phyloP scores from a whole-genome alignment of 2,888 invertebrate genomes.

The Taenaris catops region DNA sequence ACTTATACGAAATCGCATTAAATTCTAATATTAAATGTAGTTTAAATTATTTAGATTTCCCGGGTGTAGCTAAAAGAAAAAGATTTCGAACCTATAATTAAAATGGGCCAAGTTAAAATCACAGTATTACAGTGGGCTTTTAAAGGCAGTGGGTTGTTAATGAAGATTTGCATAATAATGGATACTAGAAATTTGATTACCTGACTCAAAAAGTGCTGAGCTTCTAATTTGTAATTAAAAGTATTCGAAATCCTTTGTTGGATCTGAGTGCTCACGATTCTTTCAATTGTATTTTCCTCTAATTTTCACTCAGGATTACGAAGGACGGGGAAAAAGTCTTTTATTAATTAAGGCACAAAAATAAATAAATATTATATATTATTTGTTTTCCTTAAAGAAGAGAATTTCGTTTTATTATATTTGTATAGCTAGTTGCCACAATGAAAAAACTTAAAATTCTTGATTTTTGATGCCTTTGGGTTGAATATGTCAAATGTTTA shows the following conservation, averaged over 20 bases:
- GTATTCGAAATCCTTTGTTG: conserved; percentile 53
- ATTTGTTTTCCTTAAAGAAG: too few relatives aligned
- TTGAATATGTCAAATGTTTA: too few relatives aligned
- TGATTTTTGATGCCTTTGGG: too few relatives aligned
- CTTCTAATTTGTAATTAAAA: conserved; percentile 63
- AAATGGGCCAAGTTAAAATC: conserved; percentile 13
- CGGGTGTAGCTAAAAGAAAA: too few relatives aligned
- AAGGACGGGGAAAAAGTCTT: not conserved
- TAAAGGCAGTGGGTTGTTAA: conserved; percentile 20
- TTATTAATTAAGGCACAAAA: conserved; percentile 2
- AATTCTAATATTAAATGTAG: too few relatives aligned
- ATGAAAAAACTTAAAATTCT: too few relatives aligned
- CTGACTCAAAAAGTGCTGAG: conserved; percentile 43
- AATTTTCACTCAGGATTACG: conserved; percentile 7
- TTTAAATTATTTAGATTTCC: too few relatives aligned
- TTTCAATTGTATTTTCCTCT: conserved; percentile 12
- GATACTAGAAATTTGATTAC: conserved; percentile 47
- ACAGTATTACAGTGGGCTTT: conserved; percentile 14
- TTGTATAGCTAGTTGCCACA: too few relatives aligned
- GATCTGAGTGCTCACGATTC: conserved; percentile 37
- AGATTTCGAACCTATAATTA: too few relatives aligned
- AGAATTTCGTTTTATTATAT: too few relatives aligned
- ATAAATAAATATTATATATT: too few relatives aligned
- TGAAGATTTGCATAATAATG: conserved; percentile 63
- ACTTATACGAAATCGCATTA: too few relatives aligned